phyloP scores from a whole-genome alignment of 2,888 invertebrate species.

The Drosophila macrospina region DNA sequence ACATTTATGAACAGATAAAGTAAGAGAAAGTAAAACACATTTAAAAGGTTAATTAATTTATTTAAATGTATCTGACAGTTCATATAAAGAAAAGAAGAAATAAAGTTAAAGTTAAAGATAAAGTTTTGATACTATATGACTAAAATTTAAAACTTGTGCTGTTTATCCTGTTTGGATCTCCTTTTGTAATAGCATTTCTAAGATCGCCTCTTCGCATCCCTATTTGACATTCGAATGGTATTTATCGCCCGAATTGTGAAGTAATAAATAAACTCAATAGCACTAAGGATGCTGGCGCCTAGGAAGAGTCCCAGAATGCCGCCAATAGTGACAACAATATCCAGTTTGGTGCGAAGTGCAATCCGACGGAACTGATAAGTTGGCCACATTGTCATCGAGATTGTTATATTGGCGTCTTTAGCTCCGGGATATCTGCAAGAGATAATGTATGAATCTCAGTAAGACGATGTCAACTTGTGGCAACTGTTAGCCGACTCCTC shows the following conservation, averaged over 20 bases:
- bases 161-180: background rate
- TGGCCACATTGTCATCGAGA: slow-evolving; percentile 81
- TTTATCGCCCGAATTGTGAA: slow-evolving; percentile 84
- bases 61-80: background rate
- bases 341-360: slow-evolving; percentile 85
- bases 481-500: background rate
- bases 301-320: slow-evolving; percentile 87
- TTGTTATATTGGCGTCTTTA: slow-evolving; percentile 13
- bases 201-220: background rate
- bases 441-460: background rate
- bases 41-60: background rate
- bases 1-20: background rate
- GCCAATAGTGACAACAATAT: slow-evolving; percentile 87
- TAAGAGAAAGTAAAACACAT: no score
- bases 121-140: no score
- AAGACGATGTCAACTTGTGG: background rate
- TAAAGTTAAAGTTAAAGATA: background rate
- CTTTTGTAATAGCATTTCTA: background rate
- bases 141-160: no score
- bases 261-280: slow-evolving; percentile 87
- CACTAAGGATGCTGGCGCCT: slow-evolving; percentile 88
- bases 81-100: no score
- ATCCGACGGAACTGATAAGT: slow-evolving; percentile 86
- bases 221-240: slow-evolving; percentile 31
- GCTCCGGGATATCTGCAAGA: slow-evolving; percentile 1